These are phyloP conservation scores for Caenorhabditis remanei DNA, from an alignment of 1,140 invertebrate species.

Conservation along the genomic window DNA sequence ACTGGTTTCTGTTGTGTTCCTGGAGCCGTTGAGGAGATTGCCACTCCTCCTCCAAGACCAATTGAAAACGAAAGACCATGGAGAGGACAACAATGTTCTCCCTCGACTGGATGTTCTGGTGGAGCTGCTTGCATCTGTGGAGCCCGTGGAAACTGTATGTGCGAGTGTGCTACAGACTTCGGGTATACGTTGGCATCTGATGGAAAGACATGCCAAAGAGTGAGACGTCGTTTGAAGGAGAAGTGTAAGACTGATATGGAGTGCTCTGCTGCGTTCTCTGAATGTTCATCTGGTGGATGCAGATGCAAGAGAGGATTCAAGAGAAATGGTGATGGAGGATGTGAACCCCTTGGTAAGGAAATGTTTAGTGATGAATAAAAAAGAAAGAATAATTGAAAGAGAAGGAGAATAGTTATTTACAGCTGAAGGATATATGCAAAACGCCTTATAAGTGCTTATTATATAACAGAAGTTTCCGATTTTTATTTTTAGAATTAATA, in stretches of 20 bases:
- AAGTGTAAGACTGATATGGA: slow-evolving; percentile 72
- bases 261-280: slow-evolving; percentile 71
- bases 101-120: slow-evolving; percentile 56
- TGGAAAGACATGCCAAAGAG: slow-evolving; percentile 69
- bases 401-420: too few species aligned
- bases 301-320: slow-evolving; percentile 73
- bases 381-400: too few species aligned
- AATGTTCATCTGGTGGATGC: slow-evolving; percentile 71
- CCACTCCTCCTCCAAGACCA: slow-evolving; percentile 1
- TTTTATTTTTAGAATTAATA: too few species aligned
- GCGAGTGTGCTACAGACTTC: slow-evolving; percentile 71
- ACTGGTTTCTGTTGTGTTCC: slow-evolving; percentile 72
- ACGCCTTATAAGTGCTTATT: too few species aligned
- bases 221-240: slow-evolving; percentile 71
- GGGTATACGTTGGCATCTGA: slow-evolving; percentile 69
- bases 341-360: slow-evolving; percentile 70
- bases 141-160: slow-evolving; percentile 57
- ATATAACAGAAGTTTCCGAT: too few species aligned
- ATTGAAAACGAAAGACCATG: slow-evolving; percentile 55
- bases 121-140: slow-evolving; percentile 62
- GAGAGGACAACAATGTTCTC: slow-evolving; percentile 58
- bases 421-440: too few species aligned
- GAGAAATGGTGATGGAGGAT: slow-evolving; percentile 71
- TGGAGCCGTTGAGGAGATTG: neutral
- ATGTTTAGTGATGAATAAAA: too few species aligned